Conservation (phyloP, 2,113 vertebrate species). For the Cisticola juncidis region DNA sequence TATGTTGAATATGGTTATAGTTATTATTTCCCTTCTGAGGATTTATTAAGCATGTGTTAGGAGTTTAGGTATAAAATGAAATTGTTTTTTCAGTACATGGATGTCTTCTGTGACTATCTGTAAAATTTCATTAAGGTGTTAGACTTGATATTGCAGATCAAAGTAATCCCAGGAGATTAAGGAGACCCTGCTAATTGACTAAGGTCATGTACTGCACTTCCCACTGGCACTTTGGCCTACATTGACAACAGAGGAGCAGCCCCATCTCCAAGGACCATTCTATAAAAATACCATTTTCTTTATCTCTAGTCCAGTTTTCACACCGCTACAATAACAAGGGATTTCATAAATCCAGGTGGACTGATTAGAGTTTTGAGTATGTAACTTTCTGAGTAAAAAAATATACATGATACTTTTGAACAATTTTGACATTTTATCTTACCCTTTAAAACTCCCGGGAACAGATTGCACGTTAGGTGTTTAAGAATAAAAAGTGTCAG, state of each 20-base stretch:
- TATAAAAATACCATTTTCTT: slow-evolving; percentile 76
- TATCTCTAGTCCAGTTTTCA: slow-evolving; percentile 67
- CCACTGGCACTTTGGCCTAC: slow-evolving; percentile 65
- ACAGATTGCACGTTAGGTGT: slow-evolving; percentile 56
- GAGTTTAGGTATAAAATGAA: slow-evolving; percentile 65
- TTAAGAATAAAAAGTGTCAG: slow-evolving; percentile 73
- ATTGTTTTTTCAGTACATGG: slow-evolving; percentile 55
- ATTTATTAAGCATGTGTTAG: slow-evolving; percentile 68
- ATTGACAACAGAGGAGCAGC: slow-evolving; percentile 63
- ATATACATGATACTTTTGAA: slow-evolving; percentile 74
- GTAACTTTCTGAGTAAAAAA: slow-evolving; percentile 69
- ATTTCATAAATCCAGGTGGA: slow-evolving; percentile 68
- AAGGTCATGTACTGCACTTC: slow-evolving; percentile 67
- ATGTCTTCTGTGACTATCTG: slow-evolving; percentile 67
- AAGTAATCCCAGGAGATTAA: slow-evolving; percentile 67
- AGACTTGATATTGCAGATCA: slow-evolving; percentile 73
- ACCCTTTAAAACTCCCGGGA: slow-evolving; percentile 75
- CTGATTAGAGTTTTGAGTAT: slow-evolving; percentile 75
- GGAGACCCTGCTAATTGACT: slow-evolving; percentile 75
- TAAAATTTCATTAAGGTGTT: slow-evolving; percentile 75
- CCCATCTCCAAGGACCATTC: slow-evolving; percentile 67
- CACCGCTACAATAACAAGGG: slow-evolving; percentile 58
- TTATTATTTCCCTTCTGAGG: slow-evolving; percentile 63
- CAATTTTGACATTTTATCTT: slow-evolving; percentile 76
- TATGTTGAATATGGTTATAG: slow-evolving; percentile 67